These are phyloP conservation scores for Datnioides undecimradiatus DNA, from an alignment of 2,113 vertebrate genomes.

Conservation along the genomic window DNA sequence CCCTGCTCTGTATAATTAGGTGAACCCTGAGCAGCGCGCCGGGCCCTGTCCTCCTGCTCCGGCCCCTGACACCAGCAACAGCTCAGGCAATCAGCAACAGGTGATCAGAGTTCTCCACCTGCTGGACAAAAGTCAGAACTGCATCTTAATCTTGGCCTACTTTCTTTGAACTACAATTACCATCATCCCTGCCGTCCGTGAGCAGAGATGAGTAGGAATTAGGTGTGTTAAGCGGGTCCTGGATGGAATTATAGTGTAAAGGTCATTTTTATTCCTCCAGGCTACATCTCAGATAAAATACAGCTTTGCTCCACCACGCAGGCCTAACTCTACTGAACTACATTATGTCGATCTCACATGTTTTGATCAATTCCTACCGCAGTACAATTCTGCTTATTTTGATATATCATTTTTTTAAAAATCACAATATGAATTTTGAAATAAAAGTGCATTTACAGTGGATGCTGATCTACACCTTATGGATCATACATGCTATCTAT, in stretches of 20 bases:
- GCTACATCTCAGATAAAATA: background rate
- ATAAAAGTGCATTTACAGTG: background rate
- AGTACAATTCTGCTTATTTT: background rate
- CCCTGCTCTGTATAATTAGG: background rate
- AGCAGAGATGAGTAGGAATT: background rate
- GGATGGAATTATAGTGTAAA: background rate
- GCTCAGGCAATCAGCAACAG: conserved; percentile 31
- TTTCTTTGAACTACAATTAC: conserved; percentile 6
- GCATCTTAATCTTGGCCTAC: background rate
- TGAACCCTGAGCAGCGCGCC: background rate
- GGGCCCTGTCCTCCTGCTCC: background rate
- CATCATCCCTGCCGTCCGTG: background rate
- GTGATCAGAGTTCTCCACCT: conserved; percentile 72
- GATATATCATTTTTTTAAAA: background rate
- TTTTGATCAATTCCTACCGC: background rate
- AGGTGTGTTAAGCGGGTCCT: background rate
- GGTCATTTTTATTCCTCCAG: background rate
- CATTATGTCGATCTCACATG: no score
- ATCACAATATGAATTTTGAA: background rate
- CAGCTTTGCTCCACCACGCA: background rate
- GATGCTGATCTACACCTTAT: no score
- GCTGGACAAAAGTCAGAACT: conserved; percentile 56
- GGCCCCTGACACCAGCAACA: background rate
- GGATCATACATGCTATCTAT: no score
- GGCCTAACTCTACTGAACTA: background rate